Evolutionary conservation across 2,113 vertebrate genomes (phyloP).

Genomic region (Dissostichus mawsoni): DNA sequence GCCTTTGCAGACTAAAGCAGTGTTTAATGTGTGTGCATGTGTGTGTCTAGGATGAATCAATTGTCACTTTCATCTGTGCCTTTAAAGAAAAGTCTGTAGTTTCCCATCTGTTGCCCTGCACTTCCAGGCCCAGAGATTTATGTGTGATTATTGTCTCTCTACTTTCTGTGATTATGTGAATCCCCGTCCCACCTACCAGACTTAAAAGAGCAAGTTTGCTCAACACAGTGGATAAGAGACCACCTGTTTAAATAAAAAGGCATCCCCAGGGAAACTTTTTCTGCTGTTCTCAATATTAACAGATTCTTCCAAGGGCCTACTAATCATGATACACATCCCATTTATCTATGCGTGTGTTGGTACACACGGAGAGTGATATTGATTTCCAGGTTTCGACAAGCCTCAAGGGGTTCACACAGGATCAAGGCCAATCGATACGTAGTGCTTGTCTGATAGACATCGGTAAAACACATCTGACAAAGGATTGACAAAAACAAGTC

Average conservation of each 20-base stretch:
- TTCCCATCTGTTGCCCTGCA: slow-evolving; percentile 39
- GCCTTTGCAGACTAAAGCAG: background rate
- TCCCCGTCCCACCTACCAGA: slow-evolving; percentile 8
- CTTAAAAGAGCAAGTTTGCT: slow-evolving; percentile 39
- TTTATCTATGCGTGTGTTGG: slow-evolving; percentile 44
- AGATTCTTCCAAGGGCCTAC: slow-evolving; percentile 42
- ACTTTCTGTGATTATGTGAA: slow-evolving; percentile 34
- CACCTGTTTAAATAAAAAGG: slow-evolving; percentile 60
- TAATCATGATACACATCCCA: slow-evolving; percentile 37
- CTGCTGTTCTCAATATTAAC: slow-evolving; percentile 18
- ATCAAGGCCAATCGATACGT: slow-evolving; percentile 63
- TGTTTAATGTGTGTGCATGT: slow-evolving; percentile 1
- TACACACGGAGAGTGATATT: slow-evolving; percentile 29
- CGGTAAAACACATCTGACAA: slow-evolving; percentile 17
- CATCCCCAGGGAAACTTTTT: background rate
- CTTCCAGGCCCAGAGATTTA: slow-evolving; percentile 26
- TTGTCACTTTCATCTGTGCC: slow-evolving; percentile 40
- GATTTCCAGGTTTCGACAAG: slow-evolving; percentile 43
- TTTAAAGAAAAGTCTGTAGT: slow-evolving; percentile 27
- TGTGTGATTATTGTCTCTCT: slow-evolving; percentile 34
- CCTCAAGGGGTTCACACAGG: slow-evolving; percentile 31
- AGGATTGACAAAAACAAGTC: slow-evolving; percentile 11
- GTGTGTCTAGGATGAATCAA: background rate
- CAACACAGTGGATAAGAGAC: slow-evolving; percentile 33
- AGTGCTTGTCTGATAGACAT: slow-evolving; percentile 20